phyloP scores from a whole-genome alignment of 2,888 invertebrate species.

The Crepidodera aurea region DNA sequence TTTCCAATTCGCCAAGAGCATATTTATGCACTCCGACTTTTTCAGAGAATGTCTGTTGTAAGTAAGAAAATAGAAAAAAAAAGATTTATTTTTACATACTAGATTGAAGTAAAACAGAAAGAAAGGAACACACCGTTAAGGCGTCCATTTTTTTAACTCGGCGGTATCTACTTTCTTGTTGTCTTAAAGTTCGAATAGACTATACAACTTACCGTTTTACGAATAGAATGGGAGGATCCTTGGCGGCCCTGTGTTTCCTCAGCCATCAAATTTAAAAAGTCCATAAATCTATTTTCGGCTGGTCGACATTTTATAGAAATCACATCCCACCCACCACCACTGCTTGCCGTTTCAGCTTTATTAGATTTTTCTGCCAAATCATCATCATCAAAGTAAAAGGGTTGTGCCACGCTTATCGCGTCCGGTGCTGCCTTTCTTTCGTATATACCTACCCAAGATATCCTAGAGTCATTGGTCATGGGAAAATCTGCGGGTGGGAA shows the following conservation, averaged over 20 bases:
- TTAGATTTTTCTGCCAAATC: not conserved
- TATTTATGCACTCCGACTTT: not conserved
- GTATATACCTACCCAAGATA: not conserved
- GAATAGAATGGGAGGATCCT: too few relatives aligned
- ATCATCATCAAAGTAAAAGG: not conserved
- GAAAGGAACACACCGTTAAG: too few relatives aligned
- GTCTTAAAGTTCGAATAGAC: too few relatives aligned
- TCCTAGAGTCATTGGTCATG: not conserved
- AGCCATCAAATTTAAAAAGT: not conserved
- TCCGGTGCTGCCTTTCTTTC: not conserved
- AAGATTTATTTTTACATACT: too few relatives aligned
- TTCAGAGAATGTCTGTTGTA: not conserved
- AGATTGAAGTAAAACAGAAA: too few relatives aligned
- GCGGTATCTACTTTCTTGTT: too few relatives aligned
- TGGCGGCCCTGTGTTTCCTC: too few relatives aligned
- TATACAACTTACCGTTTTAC: too few relatives aligned
- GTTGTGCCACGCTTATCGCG: not conserved
- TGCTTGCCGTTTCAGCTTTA: not conserved
- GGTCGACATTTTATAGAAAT: constrained; percentile 1
- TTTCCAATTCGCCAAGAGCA: constrained; percentile 10
- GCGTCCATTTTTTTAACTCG: too few relatives aligned
- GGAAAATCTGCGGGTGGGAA: not conserved
- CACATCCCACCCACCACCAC: not conserved
- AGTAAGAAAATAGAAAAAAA: too few relatives aligned
- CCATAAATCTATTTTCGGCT: not conserved